Evolutionary conservation across 2,888 invertebrate species (phyloP), one percentile per base, ranked within the genome.

Genomic region (Parthenolecanium corni): DNA sequence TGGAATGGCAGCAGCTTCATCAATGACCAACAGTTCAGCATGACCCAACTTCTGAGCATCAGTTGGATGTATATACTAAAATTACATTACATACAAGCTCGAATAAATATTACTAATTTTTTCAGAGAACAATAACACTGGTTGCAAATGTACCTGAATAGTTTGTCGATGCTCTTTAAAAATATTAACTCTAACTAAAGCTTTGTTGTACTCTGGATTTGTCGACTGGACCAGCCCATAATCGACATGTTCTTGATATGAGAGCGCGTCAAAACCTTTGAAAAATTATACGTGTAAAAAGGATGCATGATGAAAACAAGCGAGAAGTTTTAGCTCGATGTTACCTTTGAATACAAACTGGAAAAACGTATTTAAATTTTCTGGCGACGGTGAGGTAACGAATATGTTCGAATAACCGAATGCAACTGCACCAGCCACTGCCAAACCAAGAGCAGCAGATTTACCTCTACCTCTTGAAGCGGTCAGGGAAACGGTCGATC

Each of bases 1-100:
- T 0, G 98, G 98, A 68, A 99, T 98, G 6, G 98, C 98, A 0
- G 98, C 98, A 1, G 98, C 98, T 75, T 99, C 98, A 74, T 99
- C 98, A 64, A 98, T 95, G 0, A 98, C 83, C 36, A 98, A 79
- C 44, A 99, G 75, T 74, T 98, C 97, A 0, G 96, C 95, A 66
- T 95, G 94, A 9, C 89, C 84, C 36, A 98, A 77, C 66, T 90
- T 83, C 64, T 87, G 83, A 52, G 86, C 84, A 74, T 97, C 95
- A 46, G 85, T 85, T 0, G 98, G 96, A 66, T 91, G 86, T 71
- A 98, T 94, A 74, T 98, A 98, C 85, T 96, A 74, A 46, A 62
- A 16, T 20, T 38, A 16, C 53, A 44, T 16, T 56, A 46, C 1
- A 16, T 23, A 49, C 25, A 42, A n/a, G n/a, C 42, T 14, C n/a